Base-by-base conservation (phyloP, 2,797 vertebrate species). In the Anguilla obscura region DNA sequence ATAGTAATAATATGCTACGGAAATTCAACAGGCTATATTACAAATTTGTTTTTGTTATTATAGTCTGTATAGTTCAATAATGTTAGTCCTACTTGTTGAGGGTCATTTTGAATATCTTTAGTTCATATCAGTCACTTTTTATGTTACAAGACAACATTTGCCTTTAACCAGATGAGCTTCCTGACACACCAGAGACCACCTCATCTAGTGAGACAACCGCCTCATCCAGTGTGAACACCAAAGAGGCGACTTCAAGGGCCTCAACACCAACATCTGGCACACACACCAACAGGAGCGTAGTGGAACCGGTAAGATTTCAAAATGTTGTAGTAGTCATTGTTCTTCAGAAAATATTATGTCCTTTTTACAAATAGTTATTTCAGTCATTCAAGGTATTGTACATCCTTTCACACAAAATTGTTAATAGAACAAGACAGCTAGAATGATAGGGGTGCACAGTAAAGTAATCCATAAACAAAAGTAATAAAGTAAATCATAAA, bases 281-380 rank as follows among this genome's bases (percentile, higher is more conserved):
- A 36, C 76, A 36, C 30, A 36, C 40, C 30, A 80, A 10, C 27
- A 36, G 76, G 76, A 80, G 14, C 71, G 18, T 76, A 80, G 76
- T 80, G 45, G 33, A 36, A 36, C 76, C 14, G 76, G 27, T 80
- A 80, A 10, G 10, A 33, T 80, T 80, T 36, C 14, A 36, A 10
- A 40, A 30, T 48, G 45, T 80, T 80, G 18, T 36, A 36, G 16
- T 36, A 80, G 45, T 48, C 76, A 48, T 80, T 36, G 45, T 80
- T 33, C 45, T 80, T 24, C 21, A 66, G 63, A n/a, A 80, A 80
- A 30, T 76, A 30, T 76, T 76, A 40, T 30, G n/a, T 27, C n/a
- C 36, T 76, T 76, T 76, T 76, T 76, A 76, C 71, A 76, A 80
- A 80, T 80, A 80, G 30, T 80, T 36, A 80, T 80, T 80, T 80